Percentiles rank a stretch among this genome's conserved stretches.
Evolutionary conservation across 2,888 invertebrate genomes (phyloP).

Genomic region (Chelonus formosanus): DNA sequence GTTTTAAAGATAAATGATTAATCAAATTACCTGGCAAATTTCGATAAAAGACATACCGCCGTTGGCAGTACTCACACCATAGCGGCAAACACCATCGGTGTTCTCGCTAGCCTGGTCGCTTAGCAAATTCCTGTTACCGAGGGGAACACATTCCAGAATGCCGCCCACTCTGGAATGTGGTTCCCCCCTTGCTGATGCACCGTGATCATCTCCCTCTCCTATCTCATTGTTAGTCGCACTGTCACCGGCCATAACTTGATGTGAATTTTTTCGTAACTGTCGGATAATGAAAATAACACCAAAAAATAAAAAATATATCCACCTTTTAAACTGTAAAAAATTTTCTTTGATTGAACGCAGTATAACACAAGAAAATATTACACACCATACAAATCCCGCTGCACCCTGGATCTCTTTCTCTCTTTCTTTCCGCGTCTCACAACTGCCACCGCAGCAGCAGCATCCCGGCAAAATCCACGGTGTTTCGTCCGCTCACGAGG

Average conservation of each 20-base stretch:
- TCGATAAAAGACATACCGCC: conserved; percentile 61
- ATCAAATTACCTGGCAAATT: conserved; percentile 58
- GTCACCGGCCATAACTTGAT: conserved; percentile 56
- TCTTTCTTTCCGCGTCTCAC: conserved; percentile 4
- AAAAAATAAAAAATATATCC: neutral
- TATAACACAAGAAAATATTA: too few relatives aligned
- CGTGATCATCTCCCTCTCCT: conserved; percentile 44
- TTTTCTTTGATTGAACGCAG: too few relatives aligned
- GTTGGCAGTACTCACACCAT: conserved; percentile 56
- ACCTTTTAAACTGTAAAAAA: too few relatives aligned
- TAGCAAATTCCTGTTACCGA: conserved; percentile 59
- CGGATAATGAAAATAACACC: neutral
- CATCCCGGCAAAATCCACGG: conserved; percentile 27
- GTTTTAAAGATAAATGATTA: neutral
- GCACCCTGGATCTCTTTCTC: neutral
- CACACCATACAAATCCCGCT: too few relatives aligned
- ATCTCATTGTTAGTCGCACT: conserved; percentile 57
- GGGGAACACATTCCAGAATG: conserved; percentile 62
- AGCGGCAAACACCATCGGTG: conserved; percentile 58
- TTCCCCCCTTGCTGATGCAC: conserved; percentile 54
- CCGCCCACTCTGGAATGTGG: conserved; percentile 65
- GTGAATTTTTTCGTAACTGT: neutral
- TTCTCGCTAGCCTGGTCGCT: conserved; percentile 46
- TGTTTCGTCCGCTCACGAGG: conserved; percentile 22
- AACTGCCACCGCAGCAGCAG: conserved; percentile 1